Base-by-base conservation (phyloP, 2,797 vertebrate genomes). In the Takifugu rubripes region DNA sequence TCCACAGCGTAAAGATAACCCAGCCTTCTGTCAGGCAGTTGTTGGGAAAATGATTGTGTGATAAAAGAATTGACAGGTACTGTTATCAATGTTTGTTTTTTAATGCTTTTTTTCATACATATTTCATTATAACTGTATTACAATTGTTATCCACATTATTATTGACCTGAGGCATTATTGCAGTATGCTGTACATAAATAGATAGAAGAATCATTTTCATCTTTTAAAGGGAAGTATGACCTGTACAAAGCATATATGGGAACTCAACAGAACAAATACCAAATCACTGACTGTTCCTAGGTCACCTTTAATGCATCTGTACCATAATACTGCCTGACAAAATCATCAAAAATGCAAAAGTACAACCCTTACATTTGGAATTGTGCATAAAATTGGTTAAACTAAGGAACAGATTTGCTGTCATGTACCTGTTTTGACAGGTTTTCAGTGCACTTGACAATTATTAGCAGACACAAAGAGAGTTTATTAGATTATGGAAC, bases 171-270 rank as follows among this genome's bases (percentile, higher is more conserved):
- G 85, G 84, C 86, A 85, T 89, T 86, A 83, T 86, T 84, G 81
- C 82, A 78, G 82, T 89, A 87, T 87, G 80, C 77, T 90, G 86
- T 90, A 88, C 86, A 88, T 89, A 87, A 74, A 81, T 88, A 86
- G 79, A 84, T 87, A 83, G 81, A 81, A 72, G 73, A 68, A 31
- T 82, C 68, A 79, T 87, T 87, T 86, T 85, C 82, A 82, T 77
- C 74, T 74, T 72, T 82, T 62, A 88, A 89, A 90, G 88, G 88
- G 88, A 90, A 86, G 75, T 75, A 67, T 72, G 81, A 81, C 70
- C 68, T 67, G 76, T 85, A 81, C 84, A 77, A 82, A 87, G 61
- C 72, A 63, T 75, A 66, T 73, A 81, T 66, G 55, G 71, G 74
- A 81, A 77, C 64, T 72, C n/a, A 79, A 82, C 83, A 69, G 61